Evolutionary conservation across 1,140 invertebrate species (phyloP).

Genomic region (Meloidogyne exigua): DNA sequence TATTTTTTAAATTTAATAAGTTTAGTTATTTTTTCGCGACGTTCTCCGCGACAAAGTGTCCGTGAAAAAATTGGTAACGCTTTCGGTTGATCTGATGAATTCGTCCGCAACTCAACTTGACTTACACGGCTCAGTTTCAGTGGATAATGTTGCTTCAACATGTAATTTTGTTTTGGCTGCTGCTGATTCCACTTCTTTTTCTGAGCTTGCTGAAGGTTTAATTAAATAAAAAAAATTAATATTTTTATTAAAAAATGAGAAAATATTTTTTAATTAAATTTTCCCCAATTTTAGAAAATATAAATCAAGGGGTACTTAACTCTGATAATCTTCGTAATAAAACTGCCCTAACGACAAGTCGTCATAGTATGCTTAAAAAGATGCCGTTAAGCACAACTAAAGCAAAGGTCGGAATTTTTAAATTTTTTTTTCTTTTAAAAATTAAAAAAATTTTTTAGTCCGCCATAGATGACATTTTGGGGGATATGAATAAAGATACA

Average conservation of each 20-base stretch:
- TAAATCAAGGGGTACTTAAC: background rate
- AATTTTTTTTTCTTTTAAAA: background rate
- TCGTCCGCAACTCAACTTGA: background rate
- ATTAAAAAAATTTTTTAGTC: constrained; percentile 17
- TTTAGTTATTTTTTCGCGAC: constrained; percentile 15
- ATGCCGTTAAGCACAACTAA: background rate
- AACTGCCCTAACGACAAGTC: background rate
- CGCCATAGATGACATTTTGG: constrained; percentile 19
- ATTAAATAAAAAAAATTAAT: background rate
- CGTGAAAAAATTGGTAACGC: constrained; percentile 15
- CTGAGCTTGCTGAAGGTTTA: background rate
- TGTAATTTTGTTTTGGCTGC: background rate
- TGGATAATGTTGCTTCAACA: background rate
- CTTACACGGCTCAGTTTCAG: background rate
- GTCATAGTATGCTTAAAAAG: constrained; percentile 9
- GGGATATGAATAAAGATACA: constrained; percentile 7
- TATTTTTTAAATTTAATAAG: background rate
- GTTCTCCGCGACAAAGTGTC: constrained; percentile 25
- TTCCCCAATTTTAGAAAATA: constrained; percentile 3
- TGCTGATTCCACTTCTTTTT: constrained; percentile 16
- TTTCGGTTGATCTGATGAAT: constrained; percentile 12
- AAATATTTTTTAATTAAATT: no score
- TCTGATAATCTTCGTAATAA: background rate
- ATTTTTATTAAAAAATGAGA: no score
- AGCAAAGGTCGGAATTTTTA: background rate